Percentiles rank a stretch among this genome's conserved stretches.
phyloP scores from a whole-genome alignment of 1,140 invertebrate genomes.

The Daktulosphaira vitifoliae region DNA sequence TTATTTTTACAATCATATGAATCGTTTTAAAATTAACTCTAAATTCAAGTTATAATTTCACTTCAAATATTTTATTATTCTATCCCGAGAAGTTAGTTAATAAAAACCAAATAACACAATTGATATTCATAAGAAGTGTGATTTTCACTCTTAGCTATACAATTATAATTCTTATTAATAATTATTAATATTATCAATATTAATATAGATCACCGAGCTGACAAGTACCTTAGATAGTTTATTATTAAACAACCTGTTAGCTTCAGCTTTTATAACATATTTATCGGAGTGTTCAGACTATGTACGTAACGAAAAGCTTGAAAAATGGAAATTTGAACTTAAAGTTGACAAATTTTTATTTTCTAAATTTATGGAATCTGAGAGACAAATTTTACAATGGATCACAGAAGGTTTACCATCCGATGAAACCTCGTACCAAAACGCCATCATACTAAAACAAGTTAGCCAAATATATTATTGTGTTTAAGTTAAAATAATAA shows the following conservation, averaged over 20 bases:
- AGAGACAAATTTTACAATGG: conserved; percentile 79
- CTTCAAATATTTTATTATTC: too few species aligned
- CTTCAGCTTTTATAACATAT: conserved; percentile 69
- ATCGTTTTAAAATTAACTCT: too few species aligned
- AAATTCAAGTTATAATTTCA: too few species aligned
- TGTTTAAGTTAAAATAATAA: too few species aligned
- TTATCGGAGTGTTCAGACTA: conserved; percentile 45
- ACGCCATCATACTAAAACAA: conserved; percentile 69
- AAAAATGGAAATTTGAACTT: conserved; percentile 52
- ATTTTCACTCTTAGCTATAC: too few species aligned
- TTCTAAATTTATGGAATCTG: conserved; percentile 58
- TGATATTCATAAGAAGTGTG: too few species aligned
- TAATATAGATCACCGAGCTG: conserved; percentile 48
- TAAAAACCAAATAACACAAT: too few species aligned
- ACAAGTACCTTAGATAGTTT: conserved; percentile 53
- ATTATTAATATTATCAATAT: too few species aligned
- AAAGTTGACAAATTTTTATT: conserved; percentile 54
- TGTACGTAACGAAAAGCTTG: conserved; percentile 21
- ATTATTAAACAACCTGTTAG: conserved; percentile 56
- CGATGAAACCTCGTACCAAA: conserved; percentile 70
- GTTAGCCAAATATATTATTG: conserved; percentile 45
- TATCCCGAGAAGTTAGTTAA: too few species aligned
- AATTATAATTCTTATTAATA: too few species aligned
- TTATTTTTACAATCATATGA: too few species aligned
- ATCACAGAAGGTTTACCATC: conserved; percentile 72